Percentiles rank a stretch among this genome's conserved stretches.
Conservation (phyloP, 2,888 invertebrate species). For the Notodromas monacha region DNA sequence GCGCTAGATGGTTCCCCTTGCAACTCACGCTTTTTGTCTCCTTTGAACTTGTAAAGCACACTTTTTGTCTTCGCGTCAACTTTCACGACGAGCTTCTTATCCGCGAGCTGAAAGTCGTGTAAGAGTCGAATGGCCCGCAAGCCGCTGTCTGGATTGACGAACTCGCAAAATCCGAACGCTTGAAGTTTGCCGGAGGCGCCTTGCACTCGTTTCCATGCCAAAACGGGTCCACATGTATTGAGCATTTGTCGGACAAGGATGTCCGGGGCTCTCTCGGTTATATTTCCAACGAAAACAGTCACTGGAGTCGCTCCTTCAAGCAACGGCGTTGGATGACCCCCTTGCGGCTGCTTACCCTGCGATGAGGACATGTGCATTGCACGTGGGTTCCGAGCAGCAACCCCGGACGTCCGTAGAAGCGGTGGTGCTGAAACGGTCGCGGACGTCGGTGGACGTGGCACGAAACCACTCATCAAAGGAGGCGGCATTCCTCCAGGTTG, state of each 20-base stretch:
- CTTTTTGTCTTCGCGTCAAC: slow-evolving; percentile 91
- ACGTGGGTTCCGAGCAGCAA: too few relatives aligned
- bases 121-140: slow-evolving; percentile 66
- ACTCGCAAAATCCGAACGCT: slow-evolving; percentile 92
- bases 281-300: slow-evolving; percentile 90
- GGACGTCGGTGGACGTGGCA: too few relatives aligned
- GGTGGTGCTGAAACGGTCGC: too few relatives aligned
- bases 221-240: slow-evolving; percentile 65
- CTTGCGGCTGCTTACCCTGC: too few relatives aligned
- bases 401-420: too few relatives aligned
- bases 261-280: slow-evolving; percentile 76
- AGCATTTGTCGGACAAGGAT: slow-evolving; percentile 70
- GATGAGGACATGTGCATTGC: too few relatives aligned
- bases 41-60: slow-evolving; percentile 63
- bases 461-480: too few relatives aligned
- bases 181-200: slow-evolving; percentile 26
- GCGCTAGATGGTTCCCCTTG: too few relatives aligned
- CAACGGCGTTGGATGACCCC: too few relatives aligned
- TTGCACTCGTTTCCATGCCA: slow-evolving; percentile 88
- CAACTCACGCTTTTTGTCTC: slow-evolving; percentile 13
- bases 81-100: slow-evolving; percentile 71
- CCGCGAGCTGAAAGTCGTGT: slow-evolving; percentile 67
- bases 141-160: slow-evolving; percentile 76
- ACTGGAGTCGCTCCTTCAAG: slow-evolving; percentile 73
- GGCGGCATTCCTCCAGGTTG: too few relatives aligned